Percentiles rank a stretch among this genome's conserved stretches.
Evolutionary conservation across 2,113 vertebrate genomes (phyloP).

Genomic region (Xerus inauris): DNA sequence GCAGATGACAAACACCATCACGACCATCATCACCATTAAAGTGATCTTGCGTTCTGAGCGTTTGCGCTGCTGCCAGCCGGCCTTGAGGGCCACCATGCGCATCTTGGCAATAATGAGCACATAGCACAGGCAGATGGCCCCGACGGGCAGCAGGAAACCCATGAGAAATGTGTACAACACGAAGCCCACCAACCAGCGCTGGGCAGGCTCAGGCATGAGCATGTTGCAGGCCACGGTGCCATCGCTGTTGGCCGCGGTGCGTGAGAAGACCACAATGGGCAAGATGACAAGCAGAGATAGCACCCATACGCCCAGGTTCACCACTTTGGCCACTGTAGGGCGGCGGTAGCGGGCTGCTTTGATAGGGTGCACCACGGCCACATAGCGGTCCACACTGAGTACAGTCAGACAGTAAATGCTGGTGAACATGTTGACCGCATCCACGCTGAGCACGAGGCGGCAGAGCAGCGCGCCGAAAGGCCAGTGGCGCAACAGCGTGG

Average conservation of each 20-base stretch:
- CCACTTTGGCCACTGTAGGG: slow-evolving; percentile 93
- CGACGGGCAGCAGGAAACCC: slow-evolving; percentile 94
- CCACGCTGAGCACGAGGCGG: slow-evolving; percentile 93
- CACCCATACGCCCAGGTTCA: slow-evolving; percentile 93
- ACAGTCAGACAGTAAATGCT: slow-evolving; percentile 95
- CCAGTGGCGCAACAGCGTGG: slow-evolving; percentile 93
- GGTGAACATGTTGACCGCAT: slow-evolving; percentile 97
- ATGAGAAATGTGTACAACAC: slow-evolving; percentile 94
- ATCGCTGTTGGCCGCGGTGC: slow-evolving; percentile 91
- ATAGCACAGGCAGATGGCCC: slow-evolving; percentile 94
- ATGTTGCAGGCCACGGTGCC: slow-evolving; percentile 95
- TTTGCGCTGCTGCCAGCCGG: slow-evolving; percentile 95
- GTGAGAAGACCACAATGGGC: slow-evolving; percentile 93
- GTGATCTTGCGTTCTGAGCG: slow-evolving; percentile 94
- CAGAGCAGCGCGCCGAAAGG: slow-evolving; percentile 94
- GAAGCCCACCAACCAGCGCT: slow-evolving; percentile 93
- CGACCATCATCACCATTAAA: slow-evolving; percentile 95
- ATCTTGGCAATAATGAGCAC: slow-evolving; percentile 95
- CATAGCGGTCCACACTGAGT: slow-evolving; percentile 93
- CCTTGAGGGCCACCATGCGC: slow-evolving; percentile 94
- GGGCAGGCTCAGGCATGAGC: slow-evolving; percentile 93
- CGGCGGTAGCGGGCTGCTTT: slow-evolving; percentile 93
- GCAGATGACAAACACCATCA: slow-evolving; percentile 94
- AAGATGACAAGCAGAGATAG: slow-evolving; percentile 93
- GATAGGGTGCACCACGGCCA: slow-evolving; percentile 95